Evolutionary conservation across 1,140 invertebrate genomes (phyloP), one percentile per base, ranked within the genome.

Genomic region (Periplaneta americana): DNA sequence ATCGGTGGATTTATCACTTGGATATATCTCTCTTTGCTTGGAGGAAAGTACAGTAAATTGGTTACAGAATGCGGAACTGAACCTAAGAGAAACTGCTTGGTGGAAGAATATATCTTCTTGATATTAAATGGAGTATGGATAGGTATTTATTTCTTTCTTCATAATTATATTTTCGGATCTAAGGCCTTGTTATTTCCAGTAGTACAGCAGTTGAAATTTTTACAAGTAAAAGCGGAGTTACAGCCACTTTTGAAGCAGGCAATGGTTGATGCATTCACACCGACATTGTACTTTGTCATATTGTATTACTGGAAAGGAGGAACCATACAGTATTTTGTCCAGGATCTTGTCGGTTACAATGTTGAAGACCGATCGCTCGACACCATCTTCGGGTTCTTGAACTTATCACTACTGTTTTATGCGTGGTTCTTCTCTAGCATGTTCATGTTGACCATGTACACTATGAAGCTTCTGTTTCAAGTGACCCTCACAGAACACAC

Each of bases 391-490:
- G 90, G 88, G 80, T 83, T 92, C 22, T 81, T 91, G 13, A 88
- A 87, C 81, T 85, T 89, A 22, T 86, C 88, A 6, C 85, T 94
- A 75, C 88, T 94, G 83, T 90, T 93, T 83, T 91, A 92, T 79
- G 85, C 91, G 0, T 95, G 93, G 93, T 86, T 93, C 18, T 92
- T 94, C 81, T 89, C 91, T n/a, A 90, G 92, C 11, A 88, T 94
- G 33, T 94, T 94, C 83, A 87, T 92, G 36, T 88, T 94, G 66
- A 93, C 91, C 76, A 92, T 93, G 86, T 91, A 92, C 84, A 90
- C 91, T 1, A 94, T 94, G 91, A 90, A 91, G 84, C 87, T 92
- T 74, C 89, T 94, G 48, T 95, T 94, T 81, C 91, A 93, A 83
- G 90, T 94, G 83, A 89, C 93, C 82, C 85, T 95, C 22, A 93